These are phyloP conservation scores for Caenorhabditis elegans DNA, from an alignment of 1,140 invertebrate genomes.

Conservation along the genomic window DNA sequence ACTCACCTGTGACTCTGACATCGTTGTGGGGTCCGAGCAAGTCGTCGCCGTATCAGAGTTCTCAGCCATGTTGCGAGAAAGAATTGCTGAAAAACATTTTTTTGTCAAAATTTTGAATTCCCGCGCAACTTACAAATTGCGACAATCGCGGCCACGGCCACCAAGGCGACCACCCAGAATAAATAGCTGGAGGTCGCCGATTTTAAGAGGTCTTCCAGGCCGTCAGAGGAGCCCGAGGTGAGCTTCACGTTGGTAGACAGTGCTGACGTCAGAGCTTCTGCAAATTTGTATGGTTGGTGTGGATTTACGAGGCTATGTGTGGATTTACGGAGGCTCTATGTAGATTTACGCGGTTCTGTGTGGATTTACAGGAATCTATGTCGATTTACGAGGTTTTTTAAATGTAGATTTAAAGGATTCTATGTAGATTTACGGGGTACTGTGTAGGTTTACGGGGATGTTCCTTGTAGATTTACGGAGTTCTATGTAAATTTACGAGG, in stretches of 20 bases:
- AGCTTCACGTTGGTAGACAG: constrained; percentile 26
- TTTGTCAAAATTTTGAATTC: background rate
- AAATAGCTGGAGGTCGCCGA: background rate
- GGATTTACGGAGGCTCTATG: background rate
- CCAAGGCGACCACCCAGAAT: background rate
- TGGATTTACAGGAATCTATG: background rate
- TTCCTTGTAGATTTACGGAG: no score
- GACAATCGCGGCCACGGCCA: background rate
- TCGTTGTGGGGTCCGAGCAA: constrained; percentile 1
- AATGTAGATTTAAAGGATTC: no score
- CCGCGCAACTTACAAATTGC: background rate
- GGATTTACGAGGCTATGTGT: background rate
- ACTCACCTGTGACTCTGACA: background rate
- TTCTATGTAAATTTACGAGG: no score
- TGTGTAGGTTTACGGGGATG: no score
- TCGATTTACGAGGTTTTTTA: no score
- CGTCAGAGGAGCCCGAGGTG: background rate
- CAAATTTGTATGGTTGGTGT: background rate
- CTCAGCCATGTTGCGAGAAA: background rate
- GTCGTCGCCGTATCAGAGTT: background rate
- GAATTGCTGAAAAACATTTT: background rate
- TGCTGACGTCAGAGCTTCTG: constrained; percentile 26
- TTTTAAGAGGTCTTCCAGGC: background rate
- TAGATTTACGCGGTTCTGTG: background rate
- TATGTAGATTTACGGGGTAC: no score